phyloP scores from a whole-genome alignment of 2,797 vertebrate species.

The Galagoides demidoff region DNA sequence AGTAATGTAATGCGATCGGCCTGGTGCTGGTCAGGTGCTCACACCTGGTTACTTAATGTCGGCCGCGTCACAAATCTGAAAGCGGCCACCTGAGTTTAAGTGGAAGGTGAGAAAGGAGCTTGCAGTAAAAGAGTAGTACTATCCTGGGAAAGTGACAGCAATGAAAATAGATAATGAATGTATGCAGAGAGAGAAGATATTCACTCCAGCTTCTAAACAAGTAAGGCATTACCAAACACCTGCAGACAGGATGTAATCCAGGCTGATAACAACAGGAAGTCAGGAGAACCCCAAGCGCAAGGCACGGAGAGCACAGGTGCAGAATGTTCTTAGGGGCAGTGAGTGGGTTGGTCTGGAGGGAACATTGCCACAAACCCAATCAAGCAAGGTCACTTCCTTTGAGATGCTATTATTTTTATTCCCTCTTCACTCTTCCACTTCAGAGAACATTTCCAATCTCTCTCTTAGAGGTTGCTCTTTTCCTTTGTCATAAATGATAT shows the following conservation, averaged over 20 bases:
- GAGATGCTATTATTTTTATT: slow-evolving; percentile 29
- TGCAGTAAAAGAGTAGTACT: background rate
- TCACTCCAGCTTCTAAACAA: background rate
- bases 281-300: background rate
- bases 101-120: background rate
- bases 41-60: background rate
- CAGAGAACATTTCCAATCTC: slow-evolving; percentile 41
- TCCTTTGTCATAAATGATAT: slow-evolving; percentile 21
- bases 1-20: background rate
- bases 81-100: background rate
- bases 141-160: background rate
- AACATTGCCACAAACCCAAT: background rate
- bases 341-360: background rate
- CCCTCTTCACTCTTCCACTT: slow-evolving; percentile 37
- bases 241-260: background rate
- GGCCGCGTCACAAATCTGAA: background rate
- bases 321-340: background rate
- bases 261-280: background rate
- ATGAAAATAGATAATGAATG: background rate
- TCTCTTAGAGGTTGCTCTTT: slow-evolving; percentile 41
- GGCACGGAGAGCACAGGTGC: background rate
- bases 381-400: background rate
- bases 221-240: background rate
- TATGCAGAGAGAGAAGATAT: background rate
- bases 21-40: background rate